Percentiles rank a stretch among this genome's conserved stretches.
These are phyloP conservation scores for Drosophila rubida DNA, from an alignment of 2,888 invertebrate genomes.

Conservation along the genomic window DNA sequence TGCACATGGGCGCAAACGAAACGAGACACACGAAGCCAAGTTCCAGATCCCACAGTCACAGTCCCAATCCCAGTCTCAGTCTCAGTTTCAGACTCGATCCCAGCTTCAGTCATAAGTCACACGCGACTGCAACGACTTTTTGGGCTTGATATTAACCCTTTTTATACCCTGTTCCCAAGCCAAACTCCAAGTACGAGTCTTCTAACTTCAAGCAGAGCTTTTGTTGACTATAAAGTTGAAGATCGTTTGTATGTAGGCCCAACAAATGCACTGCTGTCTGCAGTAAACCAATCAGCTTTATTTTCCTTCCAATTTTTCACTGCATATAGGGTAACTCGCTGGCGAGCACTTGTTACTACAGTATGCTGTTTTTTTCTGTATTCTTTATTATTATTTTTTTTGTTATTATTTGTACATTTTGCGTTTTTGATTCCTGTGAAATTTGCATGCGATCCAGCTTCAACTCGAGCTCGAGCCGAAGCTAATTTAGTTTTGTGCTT, in stretches of 20 bases:
- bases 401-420: constrained; percentile 59
- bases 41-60: constrained; percentile 9
- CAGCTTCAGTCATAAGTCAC: constrained; percentile 74
- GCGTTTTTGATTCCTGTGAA: constrained; percentile 74
- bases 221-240: no score
- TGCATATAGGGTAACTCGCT: background rate
- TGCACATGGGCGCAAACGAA: constrained; percentile 80
- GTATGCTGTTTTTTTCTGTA: background rate
- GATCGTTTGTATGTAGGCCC: no score
- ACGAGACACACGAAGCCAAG: constrained; percentile 58
- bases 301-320: background rate
- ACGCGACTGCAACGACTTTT: constrained; percentile 74
- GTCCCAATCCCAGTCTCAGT: constrained; percentile 8
- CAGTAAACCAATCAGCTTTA: no score
- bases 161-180: background rate
- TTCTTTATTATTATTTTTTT: constrained; percentile 70
- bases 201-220: no score
- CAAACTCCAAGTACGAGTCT: background rate
- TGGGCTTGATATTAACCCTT: constrained; percentile 51
- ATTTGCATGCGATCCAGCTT: constrained; percentile 66
- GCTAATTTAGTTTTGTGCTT: constrained; percentile 75
- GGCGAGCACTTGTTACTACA: background rate
- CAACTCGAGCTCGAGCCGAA: constrained; percentile 22
- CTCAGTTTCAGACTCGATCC: constrained; percentile 19
- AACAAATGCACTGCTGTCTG: no score